Evolutionary conservation across 2,888 invertebrate genomes (phyloP).

Genomic region (Anagyrus pseudococci): DNA sequence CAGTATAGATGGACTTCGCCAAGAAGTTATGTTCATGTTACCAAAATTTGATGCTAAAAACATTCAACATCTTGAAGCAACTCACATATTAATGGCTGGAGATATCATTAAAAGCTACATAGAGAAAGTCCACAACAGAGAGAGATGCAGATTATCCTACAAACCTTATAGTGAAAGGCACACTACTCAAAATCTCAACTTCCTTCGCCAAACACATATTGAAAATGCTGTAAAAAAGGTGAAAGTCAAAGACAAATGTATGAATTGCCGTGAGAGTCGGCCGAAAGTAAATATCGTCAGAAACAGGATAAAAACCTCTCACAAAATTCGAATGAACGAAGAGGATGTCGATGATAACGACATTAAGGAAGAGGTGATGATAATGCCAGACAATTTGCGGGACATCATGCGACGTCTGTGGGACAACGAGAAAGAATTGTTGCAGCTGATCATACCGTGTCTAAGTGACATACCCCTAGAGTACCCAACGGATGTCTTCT

Average conservation of each 20-base stretch:
- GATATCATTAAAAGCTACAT: slow-evolving; percentile 64
- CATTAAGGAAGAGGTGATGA: slow-evolving; percentile 50
- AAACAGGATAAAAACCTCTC: slow-evolving; percentile 68
- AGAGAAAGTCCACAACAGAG: slow-evolving; percentile 45
- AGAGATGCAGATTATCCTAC: slow-evolving; percentile 51
- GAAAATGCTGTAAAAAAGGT: slow-evolving; percentile 61
- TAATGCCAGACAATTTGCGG: slow-evolving; percentile 72
- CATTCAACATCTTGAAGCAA: slow-evolving; percentile 50
- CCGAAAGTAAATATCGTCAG: slow-evolving; percentile 68
- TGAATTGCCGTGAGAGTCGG: slow-evolving; percentile 65
- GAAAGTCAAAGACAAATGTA: slow-evolving; percentile 61
- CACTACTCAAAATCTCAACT: slow-evolving; percentile 63
- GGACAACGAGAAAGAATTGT: slow-evolving; percentile 72
- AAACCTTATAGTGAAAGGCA: slow-evolving; percentile 41
- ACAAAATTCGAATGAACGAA: neutral
- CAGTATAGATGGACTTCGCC: slow-evolving; percentile 74
- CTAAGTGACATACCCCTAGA: slow-evolving; percentile 64
- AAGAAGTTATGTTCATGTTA: slow-evolving; percentile 50
- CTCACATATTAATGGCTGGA: slow-evolving; percentile 51
- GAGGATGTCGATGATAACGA: neutral
- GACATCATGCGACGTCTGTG: slow-evolving; percentile 76
- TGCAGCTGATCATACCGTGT: slow-evolving; percentile 76
- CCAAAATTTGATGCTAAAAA: slow-evolving; percentile 42
- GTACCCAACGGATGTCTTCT: slow-evolving; percentile 83
- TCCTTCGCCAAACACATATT: slow-evolving; percentile 62